These are phyloP conservation scores for Leptodactylus fuscus DNA, from an alignment of 2,113 vertebrate genomes.

Conservation along the genomic window DNA sequence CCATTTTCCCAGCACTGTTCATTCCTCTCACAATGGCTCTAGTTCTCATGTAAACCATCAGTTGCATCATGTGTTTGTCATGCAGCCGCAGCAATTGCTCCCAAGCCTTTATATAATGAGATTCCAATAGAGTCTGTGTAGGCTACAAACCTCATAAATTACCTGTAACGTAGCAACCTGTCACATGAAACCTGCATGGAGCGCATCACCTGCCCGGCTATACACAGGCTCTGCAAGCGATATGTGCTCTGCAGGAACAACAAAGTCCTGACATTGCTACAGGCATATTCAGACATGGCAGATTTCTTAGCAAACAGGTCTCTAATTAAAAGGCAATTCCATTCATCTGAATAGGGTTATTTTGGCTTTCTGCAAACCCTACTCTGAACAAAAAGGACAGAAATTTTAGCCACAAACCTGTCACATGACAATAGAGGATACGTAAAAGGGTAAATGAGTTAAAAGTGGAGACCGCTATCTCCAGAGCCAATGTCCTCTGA, in stretches of 20 bases:
- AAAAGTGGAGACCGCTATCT: no score
- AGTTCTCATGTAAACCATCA: background rate
- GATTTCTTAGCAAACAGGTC: background rate
- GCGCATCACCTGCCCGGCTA: background rate
- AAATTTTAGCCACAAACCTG: no score
- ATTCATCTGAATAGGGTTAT: no score
- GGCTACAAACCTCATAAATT: conserved; percentile 19
- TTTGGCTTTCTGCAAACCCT: no score
- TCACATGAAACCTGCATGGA: background rate
- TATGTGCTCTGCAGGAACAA: no score
- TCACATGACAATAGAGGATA: no score
- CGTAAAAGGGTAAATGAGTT: no score
- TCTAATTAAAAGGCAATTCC: background rate
- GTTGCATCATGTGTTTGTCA: conserved; percentile 38
- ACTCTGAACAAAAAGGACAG: no score
- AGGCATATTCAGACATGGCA: background rate
- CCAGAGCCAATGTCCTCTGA: no score
- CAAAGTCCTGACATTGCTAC: no score
- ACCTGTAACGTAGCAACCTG: conserved; percentile 6
- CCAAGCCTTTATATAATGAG: conserved; percentile 17
- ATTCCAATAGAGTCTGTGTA: background rate
- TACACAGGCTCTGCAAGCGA: background rate
- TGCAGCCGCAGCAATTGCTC: background rate
- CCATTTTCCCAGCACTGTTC: no score
- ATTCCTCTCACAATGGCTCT: background rate